These are phyloP conservation scores for Pterocles burchelli DNA, from an alignment of 2,113 vertebrate genomes.

Conservation along the genomic window DNA sequence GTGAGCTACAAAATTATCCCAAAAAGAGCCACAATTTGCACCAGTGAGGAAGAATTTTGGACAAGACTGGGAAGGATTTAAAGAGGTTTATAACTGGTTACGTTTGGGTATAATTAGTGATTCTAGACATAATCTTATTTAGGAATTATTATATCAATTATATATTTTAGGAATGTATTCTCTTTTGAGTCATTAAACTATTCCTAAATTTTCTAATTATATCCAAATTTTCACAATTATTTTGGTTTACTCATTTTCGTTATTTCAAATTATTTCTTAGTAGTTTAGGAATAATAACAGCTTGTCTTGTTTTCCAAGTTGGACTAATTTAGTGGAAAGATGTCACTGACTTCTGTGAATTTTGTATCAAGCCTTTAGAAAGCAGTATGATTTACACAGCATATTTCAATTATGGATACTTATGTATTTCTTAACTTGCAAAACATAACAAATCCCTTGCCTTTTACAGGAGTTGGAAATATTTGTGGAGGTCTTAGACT, in stretches of 20 bases:
- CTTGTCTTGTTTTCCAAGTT: neutral
- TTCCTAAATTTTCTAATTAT: neutral
- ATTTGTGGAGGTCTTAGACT: neutral
- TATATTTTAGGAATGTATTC: neutral
- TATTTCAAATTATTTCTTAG: neutral
- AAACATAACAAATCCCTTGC: neutral
- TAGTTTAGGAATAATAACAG: neutral
- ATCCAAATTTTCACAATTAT: neutral
- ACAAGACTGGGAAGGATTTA: neutral
- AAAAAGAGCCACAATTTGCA: neutral
- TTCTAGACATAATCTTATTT: neutral
- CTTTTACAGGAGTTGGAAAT: neutral
- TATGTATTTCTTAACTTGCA: neutral
- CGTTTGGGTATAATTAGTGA: neutral
- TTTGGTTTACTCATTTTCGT: neutral
- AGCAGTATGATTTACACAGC: neutral
- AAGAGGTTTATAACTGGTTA: neutral
- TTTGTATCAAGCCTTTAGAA: neutral
- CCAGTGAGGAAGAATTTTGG: neutral
- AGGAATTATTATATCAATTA: neutral
- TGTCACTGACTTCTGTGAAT: neutral
- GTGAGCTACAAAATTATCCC: conserved; percentile 9
- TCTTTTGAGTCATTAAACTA: neutral
- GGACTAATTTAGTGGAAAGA: neutral
- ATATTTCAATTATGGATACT: neutral